phyloP scores from a whole-genome alignment of 2,797 vertebrate genomes.

The Sebastes trivittatus region DNA sequence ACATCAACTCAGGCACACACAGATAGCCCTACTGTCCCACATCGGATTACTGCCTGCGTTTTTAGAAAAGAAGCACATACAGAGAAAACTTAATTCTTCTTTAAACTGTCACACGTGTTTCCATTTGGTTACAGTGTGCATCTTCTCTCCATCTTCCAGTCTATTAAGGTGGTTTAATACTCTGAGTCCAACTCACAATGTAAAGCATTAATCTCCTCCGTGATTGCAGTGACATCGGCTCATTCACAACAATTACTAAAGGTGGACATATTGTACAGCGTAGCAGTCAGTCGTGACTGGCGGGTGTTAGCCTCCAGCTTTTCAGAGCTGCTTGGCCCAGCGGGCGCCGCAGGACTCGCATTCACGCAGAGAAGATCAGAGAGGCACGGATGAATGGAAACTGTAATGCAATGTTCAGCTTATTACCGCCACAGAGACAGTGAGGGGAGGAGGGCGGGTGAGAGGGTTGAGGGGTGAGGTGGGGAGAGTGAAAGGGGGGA shows the following conservation, averaged over 20 bases:
- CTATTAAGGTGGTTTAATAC: background rate
- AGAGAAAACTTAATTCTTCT: background rate
- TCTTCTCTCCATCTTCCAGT: background rate
- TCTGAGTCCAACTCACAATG: background rate
- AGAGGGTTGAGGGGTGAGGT: background rate
- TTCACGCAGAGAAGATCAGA: conserved; percentile 69
- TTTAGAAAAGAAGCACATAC: background rate
- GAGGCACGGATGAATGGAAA: conserved; percentile 67
- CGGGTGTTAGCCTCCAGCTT: conserved; percentile 41
- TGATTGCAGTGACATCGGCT: conserved; percentile 1
- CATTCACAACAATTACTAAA: conserved; percentile 47
- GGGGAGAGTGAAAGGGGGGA: conserved; percentile 12
- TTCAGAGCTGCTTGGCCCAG: conserved; percentile 12
- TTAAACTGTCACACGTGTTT: background rate
- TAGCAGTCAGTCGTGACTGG: conserved; percentile 45
- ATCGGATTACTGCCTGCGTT: background rate
- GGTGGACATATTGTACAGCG: conserved; percentile 49
- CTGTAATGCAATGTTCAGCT: conserved; percentile 72
- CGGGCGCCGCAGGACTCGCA: conserved; percentile 21
- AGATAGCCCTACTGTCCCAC: conserved; percentile 35
- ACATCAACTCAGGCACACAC: conserved; percentile 49
- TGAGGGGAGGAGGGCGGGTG: conserved; percentile 8
- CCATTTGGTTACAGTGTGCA: background rate
- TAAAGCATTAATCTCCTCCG: conserved; percentile 18
- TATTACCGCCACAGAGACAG: conserved; percentile 53